Evolutionary conservation across 2,797 vertebrate species (phyloP).

Genomic region (Xenops minutus): DNA sequence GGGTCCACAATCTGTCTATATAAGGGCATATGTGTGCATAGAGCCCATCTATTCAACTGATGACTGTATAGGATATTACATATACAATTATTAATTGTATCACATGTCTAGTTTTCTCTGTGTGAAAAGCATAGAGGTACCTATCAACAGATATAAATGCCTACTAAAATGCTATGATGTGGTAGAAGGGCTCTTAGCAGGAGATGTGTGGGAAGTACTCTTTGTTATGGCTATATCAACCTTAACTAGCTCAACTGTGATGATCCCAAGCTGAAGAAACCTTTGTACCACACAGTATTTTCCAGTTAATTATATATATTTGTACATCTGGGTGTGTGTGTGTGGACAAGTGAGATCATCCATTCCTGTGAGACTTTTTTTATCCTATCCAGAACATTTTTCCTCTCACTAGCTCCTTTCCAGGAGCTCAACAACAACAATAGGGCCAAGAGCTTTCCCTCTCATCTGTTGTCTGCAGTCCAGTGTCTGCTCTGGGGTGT

Average conservation of each 20-base stretch:
- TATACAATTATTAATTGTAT: background rate
- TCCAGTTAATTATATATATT: constrained; percentile 64
- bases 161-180: constrained; percentile 26
- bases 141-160: constrained; percentile 35
- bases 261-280: constrained; percentile 32
- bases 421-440: constrained; percentile 36
- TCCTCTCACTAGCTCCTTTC: constrained; percentile 4
- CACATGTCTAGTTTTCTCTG: background rate
- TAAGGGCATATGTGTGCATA: background rate
- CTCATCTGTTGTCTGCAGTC: background rate
- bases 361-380: constrained; percentile 44
- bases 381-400: constrained; percentile 25
- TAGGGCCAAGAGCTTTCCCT: constrained; percentile 18
- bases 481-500: background rate
- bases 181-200: constrained; percentile 33
- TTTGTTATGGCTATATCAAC: constrained; percentile 30
- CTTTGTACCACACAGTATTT: constrained; percentile 48
- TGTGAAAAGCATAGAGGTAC: background rate
- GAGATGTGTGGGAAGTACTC: constrained; percentile 36
- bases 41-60: background rate
- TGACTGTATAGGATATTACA: background rate
- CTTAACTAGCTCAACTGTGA: background rate
- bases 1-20: background rate
- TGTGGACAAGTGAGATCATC: constrained; percentile 65
- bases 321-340: constrained; percentile 39